Evolutionary conservation across 2,888 invertebrate genomes (phyloP).

Genomic region (Proisotoma minuta): DNA sequence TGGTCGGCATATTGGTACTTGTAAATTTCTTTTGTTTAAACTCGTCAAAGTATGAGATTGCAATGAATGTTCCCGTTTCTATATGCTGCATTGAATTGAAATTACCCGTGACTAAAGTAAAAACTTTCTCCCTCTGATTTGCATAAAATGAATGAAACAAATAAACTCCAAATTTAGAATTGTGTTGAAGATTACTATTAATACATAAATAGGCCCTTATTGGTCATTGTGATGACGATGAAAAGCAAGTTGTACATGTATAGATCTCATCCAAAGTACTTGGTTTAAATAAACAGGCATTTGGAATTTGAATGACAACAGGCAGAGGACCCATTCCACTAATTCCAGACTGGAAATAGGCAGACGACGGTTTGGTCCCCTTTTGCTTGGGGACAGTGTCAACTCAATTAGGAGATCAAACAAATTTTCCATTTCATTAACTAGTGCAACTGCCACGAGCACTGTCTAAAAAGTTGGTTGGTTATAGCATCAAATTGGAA

Average conservation of each 20-base stretch:
- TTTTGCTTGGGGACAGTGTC: conserved; percentile 35
- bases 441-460: conserved; percentile 15
- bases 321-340: not conserved
- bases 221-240: not conserved
- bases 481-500: too few species aligned
- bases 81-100: too few species aligned
- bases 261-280: too few species aligned
- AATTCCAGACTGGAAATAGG: too few species aligned
- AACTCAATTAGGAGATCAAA: conserved; percentile 48
- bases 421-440: conserved; percentile 48
- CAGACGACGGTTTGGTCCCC: too few species aligned
- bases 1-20: not conserved
- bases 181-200: too few species aligned
- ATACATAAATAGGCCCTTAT: not conserved
- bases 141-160: too few species aligned
- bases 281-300: not conserved
- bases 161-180: too few species aligned
- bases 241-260: not conserved
- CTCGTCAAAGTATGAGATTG: conserved; percentile 1
- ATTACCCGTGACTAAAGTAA: too few species aligned
- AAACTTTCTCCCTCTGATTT: too few species aligned
- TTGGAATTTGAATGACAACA: not conserved
- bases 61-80: too few species aligned
- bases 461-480: not conserved
- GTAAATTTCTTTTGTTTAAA: conserved; percentile 3